Conservation (phyloP, 2,797 vertebrate species). For the Crocidura indochinensis region DNA sequence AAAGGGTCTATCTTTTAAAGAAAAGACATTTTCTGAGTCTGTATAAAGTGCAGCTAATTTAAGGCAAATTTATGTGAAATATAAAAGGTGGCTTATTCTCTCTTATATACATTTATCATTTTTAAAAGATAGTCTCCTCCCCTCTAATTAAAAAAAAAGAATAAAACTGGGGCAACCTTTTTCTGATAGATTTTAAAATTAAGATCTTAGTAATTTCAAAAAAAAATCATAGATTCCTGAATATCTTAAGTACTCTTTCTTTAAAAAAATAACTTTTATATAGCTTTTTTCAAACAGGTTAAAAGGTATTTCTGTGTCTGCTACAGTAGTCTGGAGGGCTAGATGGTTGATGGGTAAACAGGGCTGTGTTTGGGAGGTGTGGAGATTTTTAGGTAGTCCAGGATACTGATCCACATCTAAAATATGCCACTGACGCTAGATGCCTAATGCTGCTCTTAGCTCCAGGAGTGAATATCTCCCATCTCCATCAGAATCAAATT, state of each 20-base stretch:
- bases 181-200: conserved; percentile 76
- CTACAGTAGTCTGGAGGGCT: conserved; percentile 84
- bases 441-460: conserved; percentile 88
- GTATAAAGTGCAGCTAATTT: conserved; percentile 93
- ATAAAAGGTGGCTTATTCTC: conserved; percentile 90
- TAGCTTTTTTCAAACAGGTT: conserved; percentile 82
- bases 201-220: conserved; percentile 83
- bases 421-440: conserved; percentile 80
- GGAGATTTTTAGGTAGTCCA: conserved; percentile 81
- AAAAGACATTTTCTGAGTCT: conserved; percentile 88
- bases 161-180: conserved; percentile 73
- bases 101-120: conserved; percentile 89
- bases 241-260: conserved; percentile 80
- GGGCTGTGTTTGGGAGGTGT: conserved; percentile 74
- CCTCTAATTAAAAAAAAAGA: conserved; percentile 83
- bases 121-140: conserved; percentile 86
- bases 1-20: conserved; percentile 87
- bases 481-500: conserved; percentile 89
- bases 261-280: conserved; percentile 84
- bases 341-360: conserved; percentile 82
- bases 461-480: conserved; percentile 89
- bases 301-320: conserved; percentile 85
- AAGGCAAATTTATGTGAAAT: conserved; percentile 93
- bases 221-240: conserved; percentile 84
- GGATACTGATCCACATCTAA: conserved; percentile 77